A percentile compares a stretch with the other conserved stretches of the same genome.
phyloP scores from a whole-genome alignment of 2,797 vertebrate species.

The Antrozous pallidus region DNA sequence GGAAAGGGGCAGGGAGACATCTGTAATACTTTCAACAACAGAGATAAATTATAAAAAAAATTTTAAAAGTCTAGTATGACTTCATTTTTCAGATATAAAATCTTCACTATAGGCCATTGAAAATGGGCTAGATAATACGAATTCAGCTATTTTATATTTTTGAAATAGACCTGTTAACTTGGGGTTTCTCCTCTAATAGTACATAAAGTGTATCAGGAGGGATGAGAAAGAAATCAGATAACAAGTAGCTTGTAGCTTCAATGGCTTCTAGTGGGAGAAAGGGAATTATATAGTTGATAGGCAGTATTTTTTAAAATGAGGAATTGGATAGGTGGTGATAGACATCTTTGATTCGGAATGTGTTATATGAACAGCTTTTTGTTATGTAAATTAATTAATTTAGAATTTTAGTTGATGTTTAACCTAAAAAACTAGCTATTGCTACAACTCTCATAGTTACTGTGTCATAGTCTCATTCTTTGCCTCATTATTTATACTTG shows the following conservation, averaged over 20 bases:
- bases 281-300: not conserved
- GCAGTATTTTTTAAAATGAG: not conserved
- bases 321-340: not conserved
- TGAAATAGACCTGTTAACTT: slow-evolving; percentile 2
- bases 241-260: not conserved
- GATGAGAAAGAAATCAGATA: not conserved
- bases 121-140: slow-evolving; percentile 26
- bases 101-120: not conserved
- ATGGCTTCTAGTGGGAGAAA: not conserved
- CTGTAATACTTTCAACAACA: too few species aligned
- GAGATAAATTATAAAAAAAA: too few species aligned
- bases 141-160: slow-evolving; percentile 34
- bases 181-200: not conserved
- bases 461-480: not conserved
- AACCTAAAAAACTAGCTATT: not conserved
- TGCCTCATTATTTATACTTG: slow-evolving; percentile 18
- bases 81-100: slow-evolving; percentile 44
- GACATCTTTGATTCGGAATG: not conserved
- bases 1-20: too few species aligned
- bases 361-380: not conserved
- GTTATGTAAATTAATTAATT: slow-evolving; percentile 17
- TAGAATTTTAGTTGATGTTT: slow-evolving; percentile 29
- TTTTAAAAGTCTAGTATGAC: not conserved
- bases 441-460: not conserved
- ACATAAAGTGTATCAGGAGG: not conserved